Conservation (phyloP, 1,140 invertebrate genomes). For the Apolygus lucorum region DNA sequence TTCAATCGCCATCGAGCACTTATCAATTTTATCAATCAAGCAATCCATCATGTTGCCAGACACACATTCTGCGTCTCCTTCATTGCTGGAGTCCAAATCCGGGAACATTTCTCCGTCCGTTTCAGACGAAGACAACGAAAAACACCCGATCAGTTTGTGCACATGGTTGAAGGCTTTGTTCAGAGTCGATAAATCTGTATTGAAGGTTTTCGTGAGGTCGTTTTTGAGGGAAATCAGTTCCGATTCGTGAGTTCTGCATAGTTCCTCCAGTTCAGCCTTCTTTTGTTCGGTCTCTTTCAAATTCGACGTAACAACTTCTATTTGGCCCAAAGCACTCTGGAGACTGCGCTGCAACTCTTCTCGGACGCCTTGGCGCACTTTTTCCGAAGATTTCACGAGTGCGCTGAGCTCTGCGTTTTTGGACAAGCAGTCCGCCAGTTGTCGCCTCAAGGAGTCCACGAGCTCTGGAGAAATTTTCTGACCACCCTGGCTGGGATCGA, state of each 20-base stretch:
- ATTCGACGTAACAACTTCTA: background rate
- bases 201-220: background rate
- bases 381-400: background rate
- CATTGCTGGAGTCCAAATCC: background rate
- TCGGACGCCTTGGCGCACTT: background rate
- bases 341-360: background rate
- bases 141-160: background rate
- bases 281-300: background rate
- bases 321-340: background rate
- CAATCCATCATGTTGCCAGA: background rate
- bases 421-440: background rate
- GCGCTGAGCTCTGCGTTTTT: slow-evolving; percentile 13
- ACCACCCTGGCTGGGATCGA: background rate
- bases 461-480: background rate
- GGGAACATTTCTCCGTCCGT: background rate
- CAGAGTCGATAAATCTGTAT: background rate
- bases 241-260: background rate
- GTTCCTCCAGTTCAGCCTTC: background rate
- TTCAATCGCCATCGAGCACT: background rate
- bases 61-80: background rate
- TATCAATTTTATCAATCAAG: background rate
- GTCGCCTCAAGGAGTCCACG: background rate
- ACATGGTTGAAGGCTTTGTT: background rate
- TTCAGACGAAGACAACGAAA: background rate
- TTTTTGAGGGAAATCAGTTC: background rate